A percentile compares a stretch with the other conserved stretches of the same genome.
Conservation (phyloP, 2,888 invertebrate species). For the Coleophora flavipennella region DNA sequence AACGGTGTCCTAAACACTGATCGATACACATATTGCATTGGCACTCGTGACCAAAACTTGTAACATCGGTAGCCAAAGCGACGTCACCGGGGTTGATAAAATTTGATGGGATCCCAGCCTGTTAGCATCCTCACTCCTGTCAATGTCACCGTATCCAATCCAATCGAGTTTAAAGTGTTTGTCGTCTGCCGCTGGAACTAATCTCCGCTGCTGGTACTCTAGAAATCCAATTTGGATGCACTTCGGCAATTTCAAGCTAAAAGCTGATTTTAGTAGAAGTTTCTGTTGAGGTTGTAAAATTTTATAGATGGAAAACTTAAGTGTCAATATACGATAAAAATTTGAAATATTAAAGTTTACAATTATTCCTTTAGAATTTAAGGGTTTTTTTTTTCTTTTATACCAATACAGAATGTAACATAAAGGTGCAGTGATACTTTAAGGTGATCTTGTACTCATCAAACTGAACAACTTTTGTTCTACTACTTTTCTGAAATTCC, state of each 20-base stretch:
- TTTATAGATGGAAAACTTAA: no score
- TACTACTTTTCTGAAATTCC: no score
- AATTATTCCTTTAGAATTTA: no score
- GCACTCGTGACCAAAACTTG: constrained; percentile 27
- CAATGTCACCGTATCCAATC: constrained; percentile 37
- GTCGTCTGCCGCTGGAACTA: constrained; percentile 13
- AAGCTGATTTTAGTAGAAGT: neutral
- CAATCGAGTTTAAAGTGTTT: constrained; percentile 32
- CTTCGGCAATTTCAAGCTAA: neutral
- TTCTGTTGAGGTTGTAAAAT: neutral
- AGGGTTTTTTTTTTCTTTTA: no score
- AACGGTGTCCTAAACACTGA: no score
- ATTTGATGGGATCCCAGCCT: constrained; percentile 45
- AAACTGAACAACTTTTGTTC: no score
- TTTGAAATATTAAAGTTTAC: no score
- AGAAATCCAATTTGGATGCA: constrained; percentile 5
- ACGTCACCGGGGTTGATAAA: constrained; percentile 59
- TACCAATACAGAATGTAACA: no score
- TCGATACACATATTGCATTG: constrained; percentile 21
- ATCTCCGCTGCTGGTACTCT: constrained; percentile 1
- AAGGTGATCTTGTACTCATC: no score
- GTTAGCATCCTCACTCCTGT: constrained; percentile 31
- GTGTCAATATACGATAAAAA: no score
- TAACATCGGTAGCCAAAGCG: constrained; percentile 38
- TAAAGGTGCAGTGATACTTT: no score